Base-by-base conservation (phyloP, 64 coral and sea anemone species). In the Pocillopora damicornis region DNA sequence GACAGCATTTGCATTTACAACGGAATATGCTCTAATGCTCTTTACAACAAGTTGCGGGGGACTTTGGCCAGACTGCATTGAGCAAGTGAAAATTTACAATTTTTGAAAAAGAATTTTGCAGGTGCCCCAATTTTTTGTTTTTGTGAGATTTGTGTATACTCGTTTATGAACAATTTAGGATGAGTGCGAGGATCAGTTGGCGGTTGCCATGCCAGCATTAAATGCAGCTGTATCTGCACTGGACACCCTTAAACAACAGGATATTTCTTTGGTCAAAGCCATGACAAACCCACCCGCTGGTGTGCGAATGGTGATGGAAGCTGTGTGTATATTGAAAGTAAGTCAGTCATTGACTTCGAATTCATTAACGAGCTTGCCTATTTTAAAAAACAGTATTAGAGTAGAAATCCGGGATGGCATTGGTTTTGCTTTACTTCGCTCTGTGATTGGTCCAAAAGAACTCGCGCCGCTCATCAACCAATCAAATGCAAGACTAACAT, bases 241-340 rank as follows among this genome's bases (percentile, higher is more conserved):
- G 57, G 93, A 99, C 78, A 99, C 90, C 13, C 84, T 99, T 13
- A 99, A 95, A 66, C 88, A 91, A 35, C 86, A 92, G 57, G 96
- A 99, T 58, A 99, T 99, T 58, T 90, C 93, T 20, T 15, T 99
- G 37, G 93, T 99, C 3, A 99, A 99, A 76, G 34, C 93, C 59
- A 99, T 99, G 96, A 73, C 87, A 13, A 99, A 90, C 72, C 96
- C 96, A 8, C 96, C 96, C 0, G 93, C 96, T 69, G 93, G 93
- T 62, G 96, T 99, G 18, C 90, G 92, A 59, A 92, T 99, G 88
- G 96, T 99, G 34, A 99, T 99, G 96, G 96, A 99, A 22, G 96
- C 96, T 74, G 80, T 99, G 15, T 99, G 96, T 83, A 99, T 99
- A 25, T 88, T 99, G 17, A 99, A 95, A 87, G 96, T 98, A 86